Percentiles rank a stretch among this genome's conserved stretches.
Conservation (phyloP, 37 sponge, comb jelly and placozoan genomes). For the Halisarca cf. caerulea region DNA sequence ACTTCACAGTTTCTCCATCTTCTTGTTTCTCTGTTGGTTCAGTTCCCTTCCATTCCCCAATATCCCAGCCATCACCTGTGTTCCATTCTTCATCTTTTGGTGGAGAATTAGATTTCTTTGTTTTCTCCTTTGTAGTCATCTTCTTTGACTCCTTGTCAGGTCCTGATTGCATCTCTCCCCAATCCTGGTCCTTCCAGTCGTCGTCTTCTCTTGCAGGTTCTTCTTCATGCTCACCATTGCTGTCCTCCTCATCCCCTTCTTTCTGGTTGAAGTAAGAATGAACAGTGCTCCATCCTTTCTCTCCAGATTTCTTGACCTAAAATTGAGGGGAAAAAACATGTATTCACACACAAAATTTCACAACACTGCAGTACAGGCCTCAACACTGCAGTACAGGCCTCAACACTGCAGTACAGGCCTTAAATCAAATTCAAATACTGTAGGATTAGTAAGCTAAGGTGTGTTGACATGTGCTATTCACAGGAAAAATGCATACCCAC, state of each 20-base stretch:
- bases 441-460: no score
- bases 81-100: no score
- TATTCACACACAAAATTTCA: neutral
- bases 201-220: neutral
- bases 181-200: neutral
- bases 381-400: no score
- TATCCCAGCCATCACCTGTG: no score
- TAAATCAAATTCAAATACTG: no score
- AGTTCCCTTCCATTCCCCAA: neutral
- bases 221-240: neutral
- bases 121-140: neutral
- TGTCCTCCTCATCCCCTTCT: neutral
- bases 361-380: no score
- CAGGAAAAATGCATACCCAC: no score
- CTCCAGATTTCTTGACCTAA: slow-evolving; percentile 9
- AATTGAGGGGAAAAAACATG: neutral
- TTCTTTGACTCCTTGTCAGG: neutral
- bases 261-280: neutral
- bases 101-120: no score
- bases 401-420: no score
- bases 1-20: neutral
- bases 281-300: slow-evolving; percentile 18
- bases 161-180: neutral
- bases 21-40: neutral
- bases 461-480: no score